These are phyloP conservation scores for Cybosia mesomella DNA, from an alignment of 2,888 invertebrate genomes.

Conservation along the genomic window DNA sequence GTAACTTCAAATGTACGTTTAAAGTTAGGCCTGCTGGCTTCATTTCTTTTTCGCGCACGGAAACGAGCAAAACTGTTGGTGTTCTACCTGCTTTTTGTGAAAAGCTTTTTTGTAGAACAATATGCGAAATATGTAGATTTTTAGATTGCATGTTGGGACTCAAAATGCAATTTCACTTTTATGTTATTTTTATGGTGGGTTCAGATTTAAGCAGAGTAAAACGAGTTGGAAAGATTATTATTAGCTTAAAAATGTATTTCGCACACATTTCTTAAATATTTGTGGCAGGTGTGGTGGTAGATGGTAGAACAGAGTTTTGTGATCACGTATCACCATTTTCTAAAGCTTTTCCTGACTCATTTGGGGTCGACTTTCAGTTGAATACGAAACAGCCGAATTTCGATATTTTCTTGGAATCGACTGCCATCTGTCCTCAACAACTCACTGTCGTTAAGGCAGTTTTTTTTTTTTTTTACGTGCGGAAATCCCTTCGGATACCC, in stretches of 20 bases:
- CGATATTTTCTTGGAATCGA: too few relatives aligned
- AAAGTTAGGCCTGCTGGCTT: constrained; percentile 23
- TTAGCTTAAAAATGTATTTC: neutral
- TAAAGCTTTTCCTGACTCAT: too few relatives aligned
- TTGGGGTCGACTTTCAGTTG: too few relatives aligned
- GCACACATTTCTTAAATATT: neutral
- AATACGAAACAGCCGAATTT: too few relatives aligned
- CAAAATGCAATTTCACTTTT: constrained; percentile 13
- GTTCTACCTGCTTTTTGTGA: constrained; percentile 6
- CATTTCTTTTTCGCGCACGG: constrained; percentile 30
- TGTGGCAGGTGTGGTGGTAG: too few relatives aligned
- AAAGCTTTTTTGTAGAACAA: constrained; percentile 13
- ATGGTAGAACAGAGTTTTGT: too few relatives aligned
- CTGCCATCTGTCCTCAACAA: too few relatives aligned
- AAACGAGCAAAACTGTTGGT: constrained; percentile 8
- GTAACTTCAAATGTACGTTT: neutral
- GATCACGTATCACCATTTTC: too few relatives aligned
- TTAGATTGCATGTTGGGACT: constrained; percentile 17
- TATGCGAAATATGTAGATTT: constrained; percentile 19
- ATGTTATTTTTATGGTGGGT: neutral
- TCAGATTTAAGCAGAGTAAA: neutral
- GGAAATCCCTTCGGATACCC: too few relatives aligned
- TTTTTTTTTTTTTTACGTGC: too few relatives aligned
- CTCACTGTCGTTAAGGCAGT: too few relatives aligned
- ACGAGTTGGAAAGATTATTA: neutral